A percentile compares a stretch with the other conserved stretches of the same genome.
Evolutionary conservation across 2,888 invertebrate genomes (phyloP).

Genomic region (Tuberolachnus salignus): DNA sequence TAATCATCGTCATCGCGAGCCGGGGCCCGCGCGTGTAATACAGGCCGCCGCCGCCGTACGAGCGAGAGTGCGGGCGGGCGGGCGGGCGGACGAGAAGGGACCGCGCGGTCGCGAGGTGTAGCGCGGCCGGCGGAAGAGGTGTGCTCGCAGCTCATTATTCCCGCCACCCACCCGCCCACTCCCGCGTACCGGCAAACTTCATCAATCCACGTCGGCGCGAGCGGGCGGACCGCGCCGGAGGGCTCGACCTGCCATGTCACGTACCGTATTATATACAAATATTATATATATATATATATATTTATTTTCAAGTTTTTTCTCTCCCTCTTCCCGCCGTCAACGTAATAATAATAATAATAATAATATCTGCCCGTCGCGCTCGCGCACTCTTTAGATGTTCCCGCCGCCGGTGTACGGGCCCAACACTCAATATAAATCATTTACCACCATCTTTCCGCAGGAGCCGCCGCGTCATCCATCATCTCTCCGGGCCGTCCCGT

Average conservation of each 20-base stretch:
- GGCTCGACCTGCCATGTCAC: slow-evolving; percentile 47
- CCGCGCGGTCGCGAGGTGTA: too few relatives aligned
- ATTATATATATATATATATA: background rate
- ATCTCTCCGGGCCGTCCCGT: background rate
- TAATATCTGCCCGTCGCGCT: background rate
- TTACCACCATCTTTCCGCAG: slow-evolving; percentile 60
- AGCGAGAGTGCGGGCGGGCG: slow-evolving; percentile 66
- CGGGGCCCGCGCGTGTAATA: slow-evolving; percentile 62
- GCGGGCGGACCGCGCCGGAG: slow-evolving; percentile 39
- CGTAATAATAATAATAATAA: too few relatives aligned
- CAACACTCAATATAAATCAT: slow-evolving; percentile 60
- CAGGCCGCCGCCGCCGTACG: slow-evolving; percentile 62
- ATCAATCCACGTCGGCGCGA: slow-evolving; percentile 58
- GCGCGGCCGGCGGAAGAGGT: slow-evolving; percentile 64
- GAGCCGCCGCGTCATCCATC: slow-evolving; percentile 55
- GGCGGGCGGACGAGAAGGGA: slow-evolving; percentile 61
- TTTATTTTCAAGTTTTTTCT: background rate
- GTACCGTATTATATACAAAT: background rate
- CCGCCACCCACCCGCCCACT: too few relatives aligned
- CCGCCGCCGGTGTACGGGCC: background rate
- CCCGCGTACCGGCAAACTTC: slow-evolving; percentile 56
- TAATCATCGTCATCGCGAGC: slow-evolving; percentile 56
- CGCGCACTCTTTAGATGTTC: slow-evolving; percentile 18
- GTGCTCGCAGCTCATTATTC: slow-evolving; percentile 57
- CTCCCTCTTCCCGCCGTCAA: slow-evolving; percentile 31